A percentile compares a stretch with the other conserved stretches of the same genome.
These are phyloP conservation scores for Drosophila pegasa DNA, from an alignment of 2,888 invertebrate species.

Conservation along the genomic window DNA sequence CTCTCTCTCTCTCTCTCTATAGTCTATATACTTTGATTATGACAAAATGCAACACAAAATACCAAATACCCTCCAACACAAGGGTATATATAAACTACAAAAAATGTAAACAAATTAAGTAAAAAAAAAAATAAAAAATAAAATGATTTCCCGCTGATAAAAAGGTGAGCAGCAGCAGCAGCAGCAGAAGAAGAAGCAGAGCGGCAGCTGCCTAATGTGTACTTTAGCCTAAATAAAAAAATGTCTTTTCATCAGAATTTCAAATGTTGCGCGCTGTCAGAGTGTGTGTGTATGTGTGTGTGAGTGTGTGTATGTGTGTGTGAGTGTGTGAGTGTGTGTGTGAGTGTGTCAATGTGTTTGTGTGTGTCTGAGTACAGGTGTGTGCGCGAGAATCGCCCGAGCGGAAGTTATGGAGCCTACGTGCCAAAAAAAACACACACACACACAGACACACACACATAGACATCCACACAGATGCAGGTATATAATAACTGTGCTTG, in stretches of 20 bases:
- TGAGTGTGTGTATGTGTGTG: slow-evolving; percentile 33
- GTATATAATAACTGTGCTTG: slow-evolving; percentile 18
- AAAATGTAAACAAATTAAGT: slow-evolving; percentile 20
- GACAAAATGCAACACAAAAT: neutral
- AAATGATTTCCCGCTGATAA: slow-evolving; percentile 10
- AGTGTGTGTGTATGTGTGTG: slow-evolving; percentile 23
- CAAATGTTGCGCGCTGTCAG: slow-evolving; percentile 57
- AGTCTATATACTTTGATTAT: neutral
- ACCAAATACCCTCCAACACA: neutral
- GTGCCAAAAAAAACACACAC: slow-evolving; percentile 57
- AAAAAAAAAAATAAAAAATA: neutral
- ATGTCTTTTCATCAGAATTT: slow-evolving; percentile 79
- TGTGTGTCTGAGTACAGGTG: slow-evolving; percentile 60
- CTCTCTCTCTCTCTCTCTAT: neutral
- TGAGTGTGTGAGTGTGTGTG: slow-evolving; percentile 27
- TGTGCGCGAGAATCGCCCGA: slow-evolving; percentile 68
- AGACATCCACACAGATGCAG: neutral
- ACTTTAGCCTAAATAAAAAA: slow-evolving; percentile 67
- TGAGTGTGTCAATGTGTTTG: slow-evolving; percentile 19
- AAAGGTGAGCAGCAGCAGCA: slow-evolving; percentile 21
- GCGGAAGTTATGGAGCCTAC: slow-evolving; percentile 74
- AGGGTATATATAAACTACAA: neutral
- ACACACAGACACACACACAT: slow-evolving; percentile 17
- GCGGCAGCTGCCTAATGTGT: slow-evolving; percentile 26
- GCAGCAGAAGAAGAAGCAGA: slow-evolving; percentile 7